Evolutionary conservation across 37 sponge, comb jelly and placozoan genomes (phyloP).

Genomic region (Tethya wilhelma): DNA sequence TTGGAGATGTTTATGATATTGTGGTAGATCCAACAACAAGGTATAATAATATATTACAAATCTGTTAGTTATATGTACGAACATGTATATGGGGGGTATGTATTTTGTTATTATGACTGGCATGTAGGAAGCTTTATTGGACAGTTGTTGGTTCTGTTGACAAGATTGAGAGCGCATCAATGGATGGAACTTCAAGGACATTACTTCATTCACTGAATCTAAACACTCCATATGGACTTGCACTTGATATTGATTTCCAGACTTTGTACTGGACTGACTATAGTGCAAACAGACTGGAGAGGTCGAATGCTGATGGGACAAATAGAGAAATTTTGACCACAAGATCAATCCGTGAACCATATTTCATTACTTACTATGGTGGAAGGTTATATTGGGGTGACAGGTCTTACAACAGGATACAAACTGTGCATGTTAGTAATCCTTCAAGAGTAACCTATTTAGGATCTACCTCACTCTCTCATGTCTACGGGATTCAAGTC

Average conservation of each 20-base stretch:
- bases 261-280: slow-evolving; percentile 39
- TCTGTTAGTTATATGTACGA: too few species aligned
- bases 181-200: slow-evolving; percentile 59
- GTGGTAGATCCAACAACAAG: slow-evolving; percentile 24
- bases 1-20: not conserved
- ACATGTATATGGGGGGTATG: too few species aligned
- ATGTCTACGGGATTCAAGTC: slow-evolving; percentile 3
- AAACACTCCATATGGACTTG: slow-evolving; percentile 21
- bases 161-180: slow-evolving; percentile 63
- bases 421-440: not conserved
- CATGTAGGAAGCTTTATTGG: slow-evolving; percentile 66
- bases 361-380: slow-evolving; percentile 55
- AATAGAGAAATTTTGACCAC: slow-evolving; percentile 6
- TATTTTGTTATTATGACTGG: not conserved
- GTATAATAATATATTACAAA: not conserved
- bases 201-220: slow-evolving; percentile 33
- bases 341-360: not conserved
- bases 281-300: not conserved
- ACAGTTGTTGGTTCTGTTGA: slow-evolving; percentile 48
- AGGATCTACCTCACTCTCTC: not conserved
- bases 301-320: slow-evolving; percentile 22
- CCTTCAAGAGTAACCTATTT: not conserved
- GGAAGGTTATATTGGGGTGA: slow-evolving; percentile 72
- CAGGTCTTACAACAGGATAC: slow-evolving; percentile 17
- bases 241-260: slow-evolving; percentile 28